phyloP scores from a whole-genome alignment of 2,888 invertebrate genomes.

The Nudaria mundana region DNA sequence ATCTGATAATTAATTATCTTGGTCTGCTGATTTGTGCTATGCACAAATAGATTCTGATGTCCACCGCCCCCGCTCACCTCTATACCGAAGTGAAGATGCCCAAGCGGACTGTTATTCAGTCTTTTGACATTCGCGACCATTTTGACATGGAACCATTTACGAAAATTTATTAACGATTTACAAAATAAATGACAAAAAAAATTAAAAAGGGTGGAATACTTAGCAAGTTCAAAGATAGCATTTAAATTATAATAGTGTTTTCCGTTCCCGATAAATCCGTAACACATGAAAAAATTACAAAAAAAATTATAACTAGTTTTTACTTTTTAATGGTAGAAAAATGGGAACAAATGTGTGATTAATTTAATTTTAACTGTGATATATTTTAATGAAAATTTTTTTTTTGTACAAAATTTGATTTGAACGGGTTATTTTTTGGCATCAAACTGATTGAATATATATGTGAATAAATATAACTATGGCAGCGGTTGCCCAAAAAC shows the following conservation, averaged over 20 bases:
- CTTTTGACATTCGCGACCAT: conserved; percentile 79
- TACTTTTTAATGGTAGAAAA: conserved; percentile 17
- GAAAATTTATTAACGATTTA: conserved; percentile 43
- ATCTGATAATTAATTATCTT: conserved; percentile 80
- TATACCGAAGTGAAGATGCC: conserved; percentile 47
- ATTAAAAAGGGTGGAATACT: conserved; percentile 45
- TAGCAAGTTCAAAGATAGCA: conserved; percentile 41
- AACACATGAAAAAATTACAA: conserved; percentile 17
- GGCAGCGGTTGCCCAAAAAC: conserved; percentile 69
- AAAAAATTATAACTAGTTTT: conserved; percentile 13
- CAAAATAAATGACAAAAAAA: conserved; percentile 31
- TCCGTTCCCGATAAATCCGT: conserved; percentile 30
- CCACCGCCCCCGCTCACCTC: conserved; percentile 54
- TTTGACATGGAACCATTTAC: conserved; percentile 76
- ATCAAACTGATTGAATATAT: conserved; percentile 47
- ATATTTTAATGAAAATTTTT: conserved; percentile 40
- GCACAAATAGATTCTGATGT: conserved; percentile 76
- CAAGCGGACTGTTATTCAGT: conserved; percentile 70
- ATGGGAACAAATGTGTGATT: conserved; percentile 26
- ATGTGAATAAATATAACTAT: conserved; percentile 55
- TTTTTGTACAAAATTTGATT: conserved; percentile 22
- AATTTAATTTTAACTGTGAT: conserved; percentile 40
- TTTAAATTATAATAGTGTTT: conserved; percentile 50
- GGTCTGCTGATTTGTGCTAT: conserved; percentile 77
- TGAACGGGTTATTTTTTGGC: conserved; percentile 58